Conservation (phyloP, 1,140 invertebrate genomes). For the Eueides isabella region DNA sequence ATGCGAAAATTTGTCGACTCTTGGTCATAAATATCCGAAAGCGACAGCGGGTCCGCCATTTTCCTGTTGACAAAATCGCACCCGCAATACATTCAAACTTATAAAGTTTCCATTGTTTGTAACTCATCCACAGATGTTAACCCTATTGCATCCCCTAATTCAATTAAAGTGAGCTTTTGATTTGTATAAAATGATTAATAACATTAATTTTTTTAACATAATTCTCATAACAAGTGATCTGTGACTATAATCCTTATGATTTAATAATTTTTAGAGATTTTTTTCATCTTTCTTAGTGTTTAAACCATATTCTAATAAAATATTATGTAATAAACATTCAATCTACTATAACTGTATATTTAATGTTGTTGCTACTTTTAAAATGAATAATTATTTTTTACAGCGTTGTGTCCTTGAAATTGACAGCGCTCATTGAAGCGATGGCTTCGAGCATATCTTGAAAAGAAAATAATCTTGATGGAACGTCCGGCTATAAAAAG, state of each 20-base stretch:
- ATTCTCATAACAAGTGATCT: too few relatives aligned
- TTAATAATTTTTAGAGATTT: too few relatives aligned
- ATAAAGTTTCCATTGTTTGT: slow-evolving; percentile 74
- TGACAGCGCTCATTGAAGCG: slow-evolving; percentile 52
- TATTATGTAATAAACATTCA: too few relatives aligned
- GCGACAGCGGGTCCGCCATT: slow-evolving; percentile 72
- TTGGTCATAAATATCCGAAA: slow-evolving; percentile 72
- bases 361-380: neutral
- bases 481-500: slow-evolving; percentile 64
- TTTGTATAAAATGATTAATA: neutral
- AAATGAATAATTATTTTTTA: neutral
- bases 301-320: too few relatives aligned
- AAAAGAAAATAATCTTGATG: slow-evolving; percentile 72
- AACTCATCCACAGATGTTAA: slow-evolving; percentile 46
- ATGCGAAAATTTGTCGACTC: slow-evolving; percentile 74
- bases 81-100: slow-evolving; percentile 72
- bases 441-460: slow-evolving; percentile 49
- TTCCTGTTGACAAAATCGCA: slow-evolving; percentile 77
- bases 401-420: slow-evolving; percentile 44
- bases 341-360: neutral
- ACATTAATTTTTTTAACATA: too few relatives aligned
- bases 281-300: too few relatives aligned
- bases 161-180: neutral
- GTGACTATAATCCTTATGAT: too few relatives aligned
- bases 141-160: slow-evolving; percentile 4